A percentile compares a stretch with the other conserved stretches of the same genome.
Conservation (phyloP, 2,888 invertebrate genomes). For the Agonopterix subpropinquella region DNA sequence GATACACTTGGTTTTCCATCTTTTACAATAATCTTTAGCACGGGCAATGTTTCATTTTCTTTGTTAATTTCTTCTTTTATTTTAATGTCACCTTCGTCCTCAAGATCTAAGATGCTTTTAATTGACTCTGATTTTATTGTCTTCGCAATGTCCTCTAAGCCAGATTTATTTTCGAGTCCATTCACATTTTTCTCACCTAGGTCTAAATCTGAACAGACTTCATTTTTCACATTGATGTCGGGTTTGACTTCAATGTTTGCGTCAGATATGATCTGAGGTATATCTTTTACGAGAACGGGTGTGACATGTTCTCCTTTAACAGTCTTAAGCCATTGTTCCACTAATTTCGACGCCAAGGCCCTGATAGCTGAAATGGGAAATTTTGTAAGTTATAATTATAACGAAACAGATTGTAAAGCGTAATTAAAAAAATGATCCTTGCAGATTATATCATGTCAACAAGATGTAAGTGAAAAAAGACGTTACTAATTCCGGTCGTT, state of each 20-base stretch:
- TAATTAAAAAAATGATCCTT: no score
- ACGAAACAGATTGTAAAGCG: no score
- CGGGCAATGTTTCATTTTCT: conserved; percentile 51
- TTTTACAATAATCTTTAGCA: conserved; percentile 79
- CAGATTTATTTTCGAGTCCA: not conserved
- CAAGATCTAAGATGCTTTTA: not conserved
- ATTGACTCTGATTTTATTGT: not conserved
- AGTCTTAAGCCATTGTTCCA: conserved; percentile 92
- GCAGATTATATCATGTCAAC: no score
- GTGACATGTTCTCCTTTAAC: conserved; percentile 85
- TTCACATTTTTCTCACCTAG: not conserved
- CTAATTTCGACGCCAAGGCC: conserved; percentile 85
- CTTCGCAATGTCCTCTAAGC: not conserved
- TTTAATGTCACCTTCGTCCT: conserved; percentile 1
- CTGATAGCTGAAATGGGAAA: conserved; percentile 79
- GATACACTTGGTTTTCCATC: conserved; percentile 83
- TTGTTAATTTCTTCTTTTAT: conserved; percentile 33
- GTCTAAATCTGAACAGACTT: conserved; percentile 4
- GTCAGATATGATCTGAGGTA: conserved; percentile 50
- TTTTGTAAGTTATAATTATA: no score
- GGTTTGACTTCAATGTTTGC: conserved; percentile 32
- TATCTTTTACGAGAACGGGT: conserved; percentile 48
- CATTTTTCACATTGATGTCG: conserved; percentile 21
- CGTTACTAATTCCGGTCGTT: no score
- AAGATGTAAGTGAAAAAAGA: no score